Conservation (phyloP, 2,797 vertebrate genomes). For the Scyliorhinus canicula region DNA sequence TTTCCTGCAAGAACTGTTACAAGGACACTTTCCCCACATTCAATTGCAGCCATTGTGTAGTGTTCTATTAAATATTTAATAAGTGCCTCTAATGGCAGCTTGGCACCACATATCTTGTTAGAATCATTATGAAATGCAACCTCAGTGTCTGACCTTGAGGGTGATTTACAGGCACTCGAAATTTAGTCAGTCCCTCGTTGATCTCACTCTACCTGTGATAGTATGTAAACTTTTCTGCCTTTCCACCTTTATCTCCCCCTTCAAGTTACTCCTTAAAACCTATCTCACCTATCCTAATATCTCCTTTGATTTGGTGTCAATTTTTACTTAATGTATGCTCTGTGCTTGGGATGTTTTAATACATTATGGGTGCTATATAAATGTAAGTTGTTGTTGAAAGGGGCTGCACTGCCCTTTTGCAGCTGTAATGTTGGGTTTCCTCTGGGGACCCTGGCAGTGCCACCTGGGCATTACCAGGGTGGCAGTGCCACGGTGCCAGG, state of each 20-base stretch:
- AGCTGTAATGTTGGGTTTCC: background rate
- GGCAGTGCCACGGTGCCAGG: too few species aligned
- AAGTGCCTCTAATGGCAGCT: background rate
- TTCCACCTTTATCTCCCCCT: background rate
- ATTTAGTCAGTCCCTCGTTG: constrained; percentile 12
- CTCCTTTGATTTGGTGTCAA: background rate
- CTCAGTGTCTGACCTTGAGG: background rate
- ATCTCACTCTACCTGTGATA: background rate
- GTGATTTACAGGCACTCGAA: background rate
- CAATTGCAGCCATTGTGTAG: background rate
- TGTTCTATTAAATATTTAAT: background rate
- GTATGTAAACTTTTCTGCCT: background rate
- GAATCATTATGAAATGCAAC: background rate
- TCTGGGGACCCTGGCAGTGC: too few species aligned
- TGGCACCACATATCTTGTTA: background rate
- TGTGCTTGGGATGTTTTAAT: background rate
- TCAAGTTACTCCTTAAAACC: background rate
- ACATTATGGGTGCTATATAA: background rate
- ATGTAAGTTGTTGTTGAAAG: background rate
- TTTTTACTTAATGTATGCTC: background rate
- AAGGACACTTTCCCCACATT: background rate
- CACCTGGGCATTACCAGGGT: too few species aligned
- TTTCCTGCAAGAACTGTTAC: background rate
- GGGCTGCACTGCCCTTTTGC: background rate
- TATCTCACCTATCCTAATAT: background rate